These are phyloP conservation scores for Alethe castanea DNA, from an alignment of 2,113 vertebrate genomes.

Conservation along the genomic window DNA sequence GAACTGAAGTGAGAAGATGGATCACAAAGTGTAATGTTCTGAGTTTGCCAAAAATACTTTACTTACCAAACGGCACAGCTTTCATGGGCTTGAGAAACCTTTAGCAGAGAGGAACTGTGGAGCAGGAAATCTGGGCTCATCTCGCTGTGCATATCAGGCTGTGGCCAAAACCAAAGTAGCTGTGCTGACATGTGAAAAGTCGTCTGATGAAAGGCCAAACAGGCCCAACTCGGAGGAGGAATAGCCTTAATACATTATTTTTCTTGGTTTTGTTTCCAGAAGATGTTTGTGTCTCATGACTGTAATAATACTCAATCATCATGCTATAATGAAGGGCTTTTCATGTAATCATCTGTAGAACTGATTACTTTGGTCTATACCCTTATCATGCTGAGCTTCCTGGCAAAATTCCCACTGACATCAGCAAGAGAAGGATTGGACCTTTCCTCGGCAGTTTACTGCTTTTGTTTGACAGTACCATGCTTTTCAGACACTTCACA, in stretches of 20 bases:
- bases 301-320: constrained; percentile 47
- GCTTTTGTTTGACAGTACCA: background rate
- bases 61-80: fast-evolving
- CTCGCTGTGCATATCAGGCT: background rate
- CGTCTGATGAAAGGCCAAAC: constrained; percentile 1
- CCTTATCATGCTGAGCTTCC: constrained; percentile 16
- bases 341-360: constrained; percentile 36
- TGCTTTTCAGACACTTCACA: background rate
- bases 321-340: constrained; percentile 59
- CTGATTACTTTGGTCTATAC: constrained; percentile 49
- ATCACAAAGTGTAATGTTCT: background rate
- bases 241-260: background rate
- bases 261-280: constrained; percentile 43
- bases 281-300: constrained; percentile 36
- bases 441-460: background rate
- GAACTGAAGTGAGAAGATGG: background rate
- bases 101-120: background rate
- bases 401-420: constrained; percentile 29
- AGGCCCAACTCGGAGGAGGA: background rate
- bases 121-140: constrained; percentile 6
- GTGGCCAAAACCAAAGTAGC: background rate
- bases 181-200: constrained; percentile 20
- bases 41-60: background rate
- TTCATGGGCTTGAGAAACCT: background rate
- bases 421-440: background rate